Evolutionary conservation across 2,888 invertebrate species (phyloP), one percentile per base, ranked within the genome.

Genomic region (Taphrorychus bicolor): DNA sequence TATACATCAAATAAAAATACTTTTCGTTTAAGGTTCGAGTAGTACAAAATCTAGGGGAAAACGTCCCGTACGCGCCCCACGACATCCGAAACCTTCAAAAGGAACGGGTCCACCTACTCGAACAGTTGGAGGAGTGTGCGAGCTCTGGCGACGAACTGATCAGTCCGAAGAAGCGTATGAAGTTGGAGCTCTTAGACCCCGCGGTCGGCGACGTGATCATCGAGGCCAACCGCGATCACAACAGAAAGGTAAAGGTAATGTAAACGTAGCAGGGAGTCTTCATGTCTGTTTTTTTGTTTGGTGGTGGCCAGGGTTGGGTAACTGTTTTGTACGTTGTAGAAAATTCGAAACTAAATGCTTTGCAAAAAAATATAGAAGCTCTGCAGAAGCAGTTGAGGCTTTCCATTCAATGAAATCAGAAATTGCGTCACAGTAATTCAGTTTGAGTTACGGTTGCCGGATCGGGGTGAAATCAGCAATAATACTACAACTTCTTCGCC

Each of bases 111-210:
- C 88, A 89, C 78, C 83, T 90, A 66, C 83, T 90, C 73, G 90
- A 90, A 79, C 89, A 90, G 79, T 84, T 89, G 76, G 89, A 89
- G 77, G 89, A 90, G 76, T 89, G 89, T 83, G 87, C 87, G 75
- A 89, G 89, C 79, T 89, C 89, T 77, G 89, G 89, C 70, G 89
- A 89, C 80, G 89, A 89, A 78, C 78, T 86, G 74, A 85, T 87
- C 72, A 87, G 87, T 74, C 88, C 89, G 67, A 89, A 89, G 78
- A 90, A 90, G 79, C 85, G 89, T 69, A 82, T 86, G 70, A 89
- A 89, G 80, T 83, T 89, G 74, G 88, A 88, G 74, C 83, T 85
- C 48, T 66, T 80, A 22, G 82, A 82, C 42, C 75, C 76, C 14
- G 65, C 74, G 1, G 70, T 76, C 21, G 79, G 77, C 63, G 82